These are phyloP conservation scores for Guaruba guarouba DNA, from an alignment of 2,113 vertebrate genomes.

Conservation along the genomic window DNA sequence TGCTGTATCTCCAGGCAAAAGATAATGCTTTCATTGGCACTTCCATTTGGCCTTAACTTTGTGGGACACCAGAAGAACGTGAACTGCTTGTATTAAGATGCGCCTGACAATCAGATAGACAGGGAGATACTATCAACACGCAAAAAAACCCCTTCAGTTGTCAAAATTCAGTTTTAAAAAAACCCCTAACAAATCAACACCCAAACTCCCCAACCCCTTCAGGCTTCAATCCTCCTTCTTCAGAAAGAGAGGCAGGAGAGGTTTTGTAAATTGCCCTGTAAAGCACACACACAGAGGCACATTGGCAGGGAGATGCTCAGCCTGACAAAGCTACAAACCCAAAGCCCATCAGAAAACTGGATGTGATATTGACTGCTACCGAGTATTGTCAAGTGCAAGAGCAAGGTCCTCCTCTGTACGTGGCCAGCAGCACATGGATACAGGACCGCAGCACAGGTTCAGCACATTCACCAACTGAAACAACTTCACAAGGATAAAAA, in stretches of 20 bases:
- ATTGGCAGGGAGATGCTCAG: background rate
- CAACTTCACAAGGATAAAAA: background rate
- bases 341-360: background rate
- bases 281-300: background rate
- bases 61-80: background rate
- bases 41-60: background rate
- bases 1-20: background rate
- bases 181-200: background rate
- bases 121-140: background rate
- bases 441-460: background rate
- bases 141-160: background rate
- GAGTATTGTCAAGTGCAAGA: background rate
- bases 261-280: background rate
- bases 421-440: background rate
- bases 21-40: background rate
- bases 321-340: background rate
- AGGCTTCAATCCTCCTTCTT: background rate
- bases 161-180: background rate
- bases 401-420: background rate
- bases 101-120: background rate
- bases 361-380: fast-evolving
- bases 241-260: background rate
- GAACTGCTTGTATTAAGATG: background rate
- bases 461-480: background rate
- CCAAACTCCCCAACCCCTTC: background rate